These are phyloP conservation scores for Cinclus mexicanus DNA, from an alignment of 2,113 vertebrate genomes.

Conservation along the genomic window DNA sequence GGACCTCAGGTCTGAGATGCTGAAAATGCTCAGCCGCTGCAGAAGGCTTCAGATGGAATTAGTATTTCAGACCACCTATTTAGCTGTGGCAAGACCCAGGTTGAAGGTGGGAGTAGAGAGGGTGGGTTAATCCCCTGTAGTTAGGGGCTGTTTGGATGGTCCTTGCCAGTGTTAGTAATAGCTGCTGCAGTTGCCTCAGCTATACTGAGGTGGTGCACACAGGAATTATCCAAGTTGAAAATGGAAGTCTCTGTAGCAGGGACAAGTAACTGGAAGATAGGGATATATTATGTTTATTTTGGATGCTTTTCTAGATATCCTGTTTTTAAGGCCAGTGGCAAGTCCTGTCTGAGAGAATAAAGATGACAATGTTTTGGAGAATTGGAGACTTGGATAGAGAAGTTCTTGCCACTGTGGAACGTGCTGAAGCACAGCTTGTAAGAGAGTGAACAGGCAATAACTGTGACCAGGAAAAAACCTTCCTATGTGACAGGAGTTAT, in stretches of 20 bases:
- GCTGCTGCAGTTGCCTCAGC: neutral
- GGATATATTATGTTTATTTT: neutral
- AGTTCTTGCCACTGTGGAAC: neutral
- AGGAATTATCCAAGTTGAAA: neutral
- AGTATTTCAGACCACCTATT: neutral
- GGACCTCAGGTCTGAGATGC: neutral
- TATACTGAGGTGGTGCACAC: neutral
- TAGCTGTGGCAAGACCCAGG: neutral
- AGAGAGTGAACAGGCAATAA: neutral
- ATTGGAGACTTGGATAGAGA: neutral
- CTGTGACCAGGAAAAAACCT: neutral
- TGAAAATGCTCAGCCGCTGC: neutral
- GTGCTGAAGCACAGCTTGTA: neutral
- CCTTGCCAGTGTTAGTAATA: neutral
- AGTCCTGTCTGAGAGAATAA: neutral
- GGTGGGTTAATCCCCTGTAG: neutral
- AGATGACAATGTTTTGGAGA: neutral
- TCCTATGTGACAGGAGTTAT: neutral
- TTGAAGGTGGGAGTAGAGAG: neutral
- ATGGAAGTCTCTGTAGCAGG: neutral
- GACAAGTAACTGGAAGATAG: neutral
- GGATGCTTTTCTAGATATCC: neutral
- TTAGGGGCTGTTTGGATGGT: neutral
- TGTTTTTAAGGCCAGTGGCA: neutral
- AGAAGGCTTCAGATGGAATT: neutral